Evolutionary conservation across 2,113 vertebrate species (phyloP).

Genomic region (Thalassarche chlororhynchos): DNA sequence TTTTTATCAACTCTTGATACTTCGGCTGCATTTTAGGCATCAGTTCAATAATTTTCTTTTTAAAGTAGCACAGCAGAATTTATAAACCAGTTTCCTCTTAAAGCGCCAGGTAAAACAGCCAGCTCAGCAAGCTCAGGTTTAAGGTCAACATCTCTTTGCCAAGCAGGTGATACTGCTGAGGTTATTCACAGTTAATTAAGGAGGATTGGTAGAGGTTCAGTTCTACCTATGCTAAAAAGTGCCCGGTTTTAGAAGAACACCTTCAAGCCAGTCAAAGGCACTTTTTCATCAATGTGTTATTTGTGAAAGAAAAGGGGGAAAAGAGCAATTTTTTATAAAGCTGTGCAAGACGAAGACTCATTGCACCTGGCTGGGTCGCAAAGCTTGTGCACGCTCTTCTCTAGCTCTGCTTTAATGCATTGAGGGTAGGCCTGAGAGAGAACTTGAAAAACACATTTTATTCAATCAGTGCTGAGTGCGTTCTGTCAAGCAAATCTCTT

Average conservation of each 20-base stretch:
- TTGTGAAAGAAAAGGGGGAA: background rate
- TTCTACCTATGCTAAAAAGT: background rate
- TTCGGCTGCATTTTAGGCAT: slow-evolving; percentile 3
- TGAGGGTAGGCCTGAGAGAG: background rate
- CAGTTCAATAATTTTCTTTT: slow-evolving; percentile 2
- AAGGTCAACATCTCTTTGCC: slow-evolving; percentile 44
- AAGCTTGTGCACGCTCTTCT: background rate
- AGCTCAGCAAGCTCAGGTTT: slow-evolving; percentile 32
- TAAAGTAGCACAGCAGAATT: slow-evolving; percentile 25
- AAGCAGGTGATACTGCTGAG: slow-evolving; percentile 27
- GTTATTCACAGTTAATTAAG: slow-evolving; percentile 3
- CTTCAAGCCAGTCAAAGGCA: background rate
- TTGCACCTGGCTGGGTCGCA: background rate
- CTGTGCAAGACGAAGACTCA: background rate
- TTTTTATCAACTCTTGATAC: background rate
- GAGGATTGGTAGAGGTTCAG: background rate
- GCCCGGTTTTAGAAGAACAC: background rate
- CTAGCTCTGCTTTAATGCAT: background rate
- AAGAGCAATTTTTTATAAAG: background rate
- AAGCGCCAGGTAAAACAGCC: slow-evolving; percentile 28
- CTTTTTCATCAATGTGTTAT: background rate
- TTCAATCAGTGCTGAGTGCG: background rate
- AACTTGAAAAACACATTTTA: background rate
- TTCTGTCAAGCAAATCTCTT: background rate
- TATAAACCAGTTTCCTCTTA: slow-evolving; percentile 10